phyloP scores from a whole-genome alignment of 2,113 vertebrate genomes.

The Nematolebias whitei region DNA sequence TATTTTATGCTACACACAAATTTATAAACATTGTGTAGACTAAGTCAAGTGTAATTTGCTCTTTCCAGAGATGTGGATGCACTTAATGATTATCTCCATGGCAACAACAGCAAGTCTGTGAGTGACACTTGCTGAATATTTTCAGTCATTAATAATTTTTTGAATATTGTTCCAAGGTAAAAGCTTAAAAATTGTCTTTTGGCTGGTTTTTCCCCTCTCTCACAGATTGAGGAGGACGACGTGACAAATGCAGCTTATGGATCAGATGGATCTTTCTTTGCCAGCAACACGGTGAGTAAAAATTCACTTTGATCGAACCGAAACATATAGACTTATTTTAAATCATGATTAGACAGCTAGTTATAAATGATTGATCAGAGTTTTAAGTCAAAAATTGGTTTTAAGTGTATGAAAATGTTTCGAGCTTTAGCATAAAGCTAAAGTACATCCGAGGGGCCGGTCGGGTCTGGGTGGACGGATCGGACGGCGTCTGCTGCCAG shows the following conservation, averaged over 20 bases:
- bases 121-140: conserved; percentile 70
- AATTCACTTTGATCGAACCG: conserved; percentile 10
- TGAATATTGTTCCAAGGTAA: not conserved
- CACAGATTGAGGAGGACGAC: conserved; percentile 88
- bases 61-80: conserved; percentile 93
- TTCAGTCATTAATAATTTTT: not conserved
- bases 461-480: no score
- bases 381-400: no score
- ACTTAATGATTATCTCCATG: conserved; percentile 96
- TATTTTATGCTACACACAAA: not conserved
- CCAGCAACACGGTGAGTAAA: conserved; percentile 87
- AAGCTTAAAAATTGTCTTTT: not conserved
- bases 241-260: conserved; percentile 90
- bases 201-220: not conserved
- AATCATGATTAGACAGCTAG: not conserved
- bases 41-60: not conserved
- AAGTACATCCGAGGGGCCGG: no score
- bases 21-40: not conserved
- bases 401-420: no score
- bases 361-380: not conserved
- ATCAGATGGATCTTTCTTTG: conserved; percentile 92
- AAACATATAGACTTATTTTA: not conserved
- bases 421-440: no score
- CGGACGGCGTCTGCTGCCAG: no score
- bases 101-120: conserved; percentile 94